Evolutionary conservation across 2,113 vertebrate species (phyloP), one percentile per base, ranked within the genome.

Genomic region (Antennarius striatus): DNA sequence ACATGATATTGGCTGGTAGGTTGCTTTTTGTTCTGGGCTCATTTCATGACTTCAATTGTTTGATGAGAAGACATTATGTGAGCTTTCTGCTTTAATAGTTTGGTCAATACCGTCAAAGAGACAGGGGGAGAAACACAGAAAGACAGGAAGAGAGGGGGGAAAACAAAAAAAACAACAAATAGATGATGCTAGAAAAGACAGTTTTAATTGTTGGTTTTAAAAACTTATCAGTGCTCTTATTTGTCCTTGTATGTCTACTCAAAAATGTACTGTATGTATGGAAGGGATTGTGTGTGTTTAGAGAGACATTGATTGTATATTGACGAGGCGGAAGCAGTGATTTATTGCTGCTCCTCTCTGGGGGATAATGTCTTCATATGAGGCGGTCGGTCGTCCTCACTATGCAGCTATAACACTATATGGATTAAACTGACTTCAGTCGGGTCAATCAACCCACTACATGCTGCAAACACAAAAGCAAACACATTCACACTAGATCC

Each of bases 271-370:
- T 64, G 56, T 67, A 40, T 45, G 46, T 56, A 50, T 52, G 32
- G 4, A 36, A 36, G 32, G 32, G 32, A 36, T 53, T 69, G 56
- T 65, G 67, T 54, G 55, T 65, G 63, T 61, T 68, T 22, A 71
- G 56, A 61, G 68, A 17, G 51, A 0, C 77, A 88, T 88, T 85
- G 89, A 87, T 85, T 84, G 71, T 58, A 66, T 84, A 89, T 90
- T 82, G 89, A 89, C 53, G 72, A 80, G 71, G 75, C n/a, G 16
- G 66, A 48, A 76, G 80, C 55, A 8, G 84, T 88, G 89, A 89
- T 89, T 87, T 88, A 90, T 89, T 64, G 71, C 78, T 51, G 64
- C 53, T 56, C 56, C 63, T 81, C 84, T 68, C 67, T 1, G 61
- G 66, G 78, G 73, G 75, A 77, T 69, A 56, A 85, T 46, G 79